Conservation (phyloP, 2,888 invertebrate genomes). For the Nephrocerus scutellatus region DNA sequence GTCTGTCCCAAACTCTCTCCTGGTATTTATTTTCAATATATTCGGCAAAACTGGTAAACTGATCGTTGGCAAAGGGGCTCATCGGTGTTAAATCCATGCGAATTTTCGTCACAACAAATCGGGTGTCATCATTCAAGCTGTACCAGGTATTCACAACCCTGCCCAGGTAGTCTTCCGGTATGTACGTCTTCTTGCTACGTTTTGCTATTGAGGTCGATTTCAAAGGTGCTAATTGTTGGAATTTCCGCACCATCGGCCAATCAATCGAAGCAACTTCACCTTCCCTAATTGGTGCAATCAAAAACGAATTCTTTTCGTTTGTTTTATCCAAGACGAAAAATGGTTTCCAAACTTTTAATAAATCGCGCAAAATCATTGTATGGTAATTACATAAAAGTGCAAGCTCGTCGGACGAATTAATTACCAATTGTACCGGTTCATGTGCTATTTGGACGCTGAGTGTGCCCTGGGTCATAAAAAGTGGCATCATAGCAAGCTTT, state of each 20-base stretch:
- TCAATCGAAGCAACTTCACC: slow-evolving; percentile 50
- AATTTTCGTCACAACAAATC: slow-evolving; percentile 66
- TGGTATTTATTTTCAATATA: slow-evolving; percentile 74
- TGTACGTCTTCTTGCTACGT: slow-evolving; percentile 50
- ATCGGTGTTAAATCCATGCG: slow-evolving; percentile 58
- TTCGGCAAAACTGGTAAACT: slow-evolving; percentile 57
- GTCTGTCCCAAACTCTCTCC: slow-evolving; percentile 50
- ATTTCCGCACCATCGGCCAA: slow-evolving; percentile 53
- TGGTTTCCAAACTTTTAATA: slow-evolving; percentile 56
- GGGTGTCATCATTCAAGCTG: slow-evolving; percentile 49
- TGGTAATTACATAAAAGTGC: slow-evolving; percentile 59
- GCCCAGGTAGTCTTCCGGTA: slow-evolving; percentile 57
- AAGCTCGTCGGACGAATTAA: slow-evolving; percentile 51
- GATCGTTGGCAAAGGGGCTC: slow-evolving; percentile 58
- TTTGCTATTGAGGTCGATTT: slow-evolving; percentile 49
- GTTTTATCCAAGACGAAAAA: slow-evolving; percentile 56
- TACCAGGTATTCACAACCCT: slow-evolving; percentile 86
- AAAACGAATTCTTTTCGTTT: slow-evolving; percentile 52
- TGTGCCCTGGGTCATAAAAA: slow-evolving; percentile 64
- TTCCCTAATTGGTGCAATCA: slow-evolving; percentile 49
- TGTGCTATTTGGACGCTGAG: slow-evolving; percentile 43
- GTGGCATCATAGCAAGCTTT: slow-evolving; percentile 60
- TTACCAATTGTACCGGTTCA: slow-evolving; percentile 50
- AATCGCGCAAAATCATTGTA: slow-evolving; percentile 63
- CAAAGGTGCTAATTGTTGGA: slow-evolving; percentile 48